Evolutionary conservation across 2,888 invertebrate species (phyloP).

Genomic region (Lithophane semibrunnea): DNA sequence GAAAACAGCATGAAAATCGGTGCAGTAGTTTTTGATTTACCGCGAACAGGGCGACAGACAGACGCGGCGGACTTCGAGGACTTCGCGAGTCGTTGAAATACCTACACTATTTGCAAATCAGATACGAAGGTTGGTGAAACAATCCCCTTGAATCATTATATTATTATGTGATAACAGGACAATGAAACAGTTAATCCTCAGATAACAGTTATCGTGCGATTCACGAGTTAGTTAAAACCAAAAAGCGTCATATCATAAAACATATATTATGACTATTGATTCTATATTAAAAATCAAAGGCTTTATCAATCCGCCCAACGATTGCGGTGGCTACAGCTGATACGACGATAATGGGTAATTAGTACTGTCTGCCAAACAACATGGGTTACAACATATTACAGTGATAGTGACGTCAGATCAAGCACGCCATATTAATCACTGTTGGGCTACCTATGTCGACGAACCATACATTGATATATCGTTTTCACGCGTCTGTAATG

Average conservation of each 20-base stretch:
- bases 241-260: conserved; percentile 27
- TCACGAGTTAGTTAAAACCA: conserved; percentile 14
- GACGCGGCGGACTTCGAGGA: too few species aligned
- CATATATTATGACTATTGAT: conserved; percentile 27
- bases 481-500: conserved; percentile 30
- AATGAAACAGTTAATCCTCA: conserved; percentile 19
- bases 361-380: conserved; percentile 50
- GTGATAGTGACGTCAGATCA: conserved; percentile 61
- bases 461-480: conserved; percentile 10
- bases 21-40: too few species aligned
- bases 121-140: background rate
- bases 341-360: conserved; percentile 45
- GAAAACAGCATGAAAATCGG: too few species aligned
- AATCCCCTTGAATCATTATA: background rate
- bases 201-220: conserved; percentile 27
- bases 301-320: conserved; percentile 40
- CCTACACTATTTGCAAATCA: background rate
- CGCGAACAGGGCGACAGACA: too few species aligned
- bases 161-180: background rate
- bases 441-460: conserved; percentile 22
- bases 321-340: conserved; percentile 30
- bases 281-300: conserved; percentile 41
- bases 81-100: too few species aligned
- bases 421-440: conserved; percentile 57
- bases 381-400: conserved; percentile 56